Evolutionary conservation across 2,797 vertebrate genomes (phyloP).

Genomic region (Periparus ater): DNA sequence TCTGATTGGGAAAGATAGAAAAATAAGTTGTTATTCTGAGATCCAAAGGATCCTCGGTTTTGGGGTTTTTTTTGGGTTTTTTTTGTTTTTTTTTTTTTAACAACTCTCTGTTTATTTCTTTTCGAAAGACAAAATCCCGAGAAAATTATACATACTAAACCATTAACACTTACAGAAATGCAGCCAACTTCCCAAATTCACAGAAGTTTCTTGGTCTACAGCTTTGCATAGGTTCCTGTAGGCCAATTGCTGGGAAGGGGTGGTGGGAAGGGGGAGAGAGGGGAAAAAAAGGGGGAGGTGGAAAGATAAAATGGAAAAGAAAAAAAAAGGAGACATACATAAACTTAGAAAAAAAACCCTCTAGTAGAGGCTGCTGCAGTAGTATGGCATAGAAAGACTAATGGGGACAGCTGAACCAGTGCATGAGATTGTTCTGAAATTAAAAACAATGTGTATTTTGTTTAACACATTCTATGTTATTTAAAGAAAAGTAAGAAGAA

Average conservation of each 20-base stretch:
- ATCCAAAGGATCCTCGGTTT: neutral
- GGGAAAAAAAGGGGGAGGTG: neutral
- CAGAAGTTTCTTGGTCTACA: neutral
- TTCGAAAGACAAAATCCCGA: neutral
- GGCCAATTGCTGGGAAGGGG: neutral
- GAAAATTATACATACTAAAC: neutral
- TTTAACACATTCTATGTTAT: neutral
- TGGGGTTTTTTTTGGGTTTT: too few relatives aligned
- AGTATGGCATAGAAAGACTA: neutral
- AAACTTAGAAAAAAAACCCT: accelerated
- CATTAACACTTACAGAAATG: neutral
- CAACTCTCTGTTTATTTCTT: neutral
- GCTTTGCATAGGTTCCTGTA: neutral
- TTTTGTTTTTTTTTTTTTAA: neutral
- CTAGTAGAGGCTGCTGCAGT: neutral
- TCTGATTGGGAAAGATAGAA: neutral
- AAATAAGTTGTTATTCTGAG: neutral
- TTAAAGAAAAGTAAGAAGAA: neutral
- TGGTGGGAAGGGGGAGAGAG: neutral
- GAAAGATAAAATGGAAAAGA: neutral
- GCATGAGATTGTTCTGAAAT: neutral
- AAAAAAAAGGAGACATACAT: neutral
- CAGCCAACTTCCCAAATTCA: conserved; percentile 9
- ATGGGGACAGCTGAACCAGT: neutral
- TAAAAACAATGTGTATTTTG: neutral